Percentiles rank a stretch among this genome's conserved stretches.
These are phyloP conservation scores for Sinocyclocheilus rhinocerous DNA, from an alignment of 2,113 vertebrate genomes.

Conservation along the genomic window DNA sequence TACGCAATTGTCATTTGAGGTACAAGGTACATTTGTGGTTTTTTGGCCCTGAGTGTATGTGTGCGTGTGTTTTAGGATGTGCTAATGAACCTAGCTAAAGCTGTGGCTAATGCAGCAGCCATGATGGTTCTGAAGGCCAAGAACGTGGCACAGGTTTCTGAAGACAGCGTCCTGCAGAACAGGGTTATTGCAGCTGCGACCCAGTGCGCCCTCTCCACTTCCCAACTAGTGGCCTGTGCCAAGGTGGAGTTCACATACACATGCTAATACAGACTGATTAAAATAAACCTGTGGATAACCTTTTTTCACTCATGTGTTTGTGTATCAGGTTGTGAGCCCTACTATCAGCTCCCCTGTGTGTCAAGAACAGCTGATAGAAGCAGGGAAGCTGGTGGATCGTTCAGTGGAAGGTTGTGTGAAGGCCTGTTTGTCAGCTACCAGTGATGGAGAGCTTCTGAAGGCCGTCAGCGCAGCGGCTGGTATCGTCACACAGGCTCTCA, in stretches of 20 bases:
- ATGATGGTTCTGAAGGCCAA: constrained; percentile 98
- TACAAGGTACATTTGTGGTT: neutral
- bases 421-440: too few species aligned
- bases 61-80: constrained; percentile 79
- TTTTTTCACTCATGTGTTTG: neutral
- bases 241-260: constrained; percentile 77
- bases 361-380: constrained; percentile 97
- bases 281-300: neutral
- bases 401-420: constrained; percentile 54
- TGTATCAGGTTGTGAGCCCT: constrained; percentile 91
- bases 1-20: constrained; percentile 55
- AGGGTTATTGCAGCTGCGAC: constrained; percentile 96
- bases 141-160: constrained; percentile 94
- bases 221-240: constrained; percentile 94
- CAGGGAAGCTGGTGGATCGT: constrained; percentile 78
- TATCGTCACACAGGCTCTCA: too few species aligned
- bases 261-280: neutral
- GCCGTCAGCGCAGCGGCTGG: too few species aligned
- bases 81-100: constrained; percentile 98
- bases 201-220: constrained; percentile 69
- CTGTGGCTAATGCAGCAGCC: constrained; percentile 96
- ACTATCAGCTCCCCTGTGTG: constrained; percentile 92
- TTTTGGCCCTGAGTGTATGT: neutral
- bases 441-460: too few species aligned
- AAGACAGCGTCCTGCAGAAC: constrained; percentile 94